Base-by-base conservation (phyloP, 2,113 vertebrate species). In the Mastomys coucha region DNA sequence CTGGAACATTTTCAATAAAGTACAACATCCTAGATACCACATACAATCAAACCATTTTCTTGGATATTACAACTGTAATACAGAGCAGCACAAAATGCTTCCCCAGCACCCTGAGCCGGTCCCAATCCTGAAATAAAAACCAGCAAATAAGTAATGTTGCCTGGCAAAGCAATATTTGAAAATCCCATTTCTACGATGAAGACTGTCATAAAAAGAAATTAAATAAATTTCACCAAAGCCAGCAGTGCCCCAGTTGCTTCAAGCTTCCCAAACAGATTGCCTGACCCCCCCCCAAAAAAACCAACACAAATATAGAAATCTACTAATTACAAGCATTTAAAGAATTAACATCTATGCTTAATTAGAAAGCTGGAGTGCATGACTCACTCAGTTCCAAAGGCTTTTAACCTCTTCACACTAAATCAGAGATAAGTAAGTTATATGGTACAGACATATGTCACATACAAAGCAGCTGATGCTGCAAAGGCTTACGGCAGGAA, bases 141-240 rank as follows among this genome's bases (percentile, higher is more conserved):
- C 49, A 75, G 91, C 92, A 96, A 96, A 97, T 89, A 95, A 96
- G 92, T 96, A 93, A 97, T 91, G 94, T 92, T 95, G 91, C 94
- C 96, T 96, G 53, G 73, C 89, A 97, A 95, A 96, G 96, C 65
- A 96, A 96, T 92, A 97, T 96, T 96, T 94, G 91, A 93, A 97
- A 97, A 97, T 91, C 88, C 45, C 88, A 97, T 96, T 98, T 96
- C 94, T 94, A 97, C 96, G 92, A 95, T 96, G 86, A 97, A 97
- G 81, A 95, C 92, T 94, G 77, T 96, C 96, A 94, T 96, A 94
- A 97, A 96, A 97, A 96, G 82, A 97, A 97, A 98, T 96, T 97
- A 97, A 97, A 97, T 96, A 96, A 97, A 95, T 86, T 95, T 94
- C 73, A 96, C 95, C 88, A 94, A 97, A 94, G 53, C 88, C 49